Conservation (phyloP, 2,888 invertebrate species). For the Rhagium mordax region DNA sequence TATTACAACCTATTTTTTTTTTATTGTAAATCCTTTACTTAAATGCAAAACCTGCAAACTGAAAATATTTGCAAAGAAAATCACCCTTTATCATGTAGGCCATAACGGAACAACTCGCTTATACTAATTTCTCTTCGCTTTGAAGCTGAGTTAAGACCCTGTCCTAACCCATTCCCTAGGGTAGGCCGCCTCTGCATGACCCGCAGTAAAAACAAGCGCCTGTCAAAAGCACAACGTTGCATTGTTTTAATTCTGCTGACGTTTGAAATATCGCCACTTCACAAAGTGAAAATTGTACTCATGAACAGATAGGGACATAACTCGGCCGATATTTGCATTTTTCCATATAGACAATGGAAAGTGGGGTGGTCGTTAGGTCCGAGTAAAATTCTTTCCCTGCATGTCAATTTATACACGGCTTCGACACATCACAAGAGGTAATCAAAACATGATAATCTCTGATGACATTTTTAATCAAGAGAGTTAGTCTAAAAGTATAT, state of each 20-base stretch:
- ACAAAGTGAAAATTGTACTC: constrained; percentile 48
- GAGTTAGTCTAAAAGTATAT: not conserved
- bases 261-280: constrained; percentile 49
- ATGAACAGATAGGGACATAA: constrained; percentile 34
- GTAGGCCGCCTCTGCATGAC: not conserved
- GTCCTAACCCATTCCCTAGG: not conserved
- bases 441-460: not conserved
- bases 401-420: not conserved
- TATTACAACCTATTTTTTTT: too few species aligned
- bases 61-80: too few species aligned
- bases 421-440: not conserved
- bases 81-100: not conserved
- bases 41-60: too few species aligned
- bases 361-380: not conserved
- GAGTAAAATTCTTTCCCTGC: constrained; percentile 5
- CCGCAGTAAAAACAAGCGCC: constrained; percentile 42
- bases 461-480: constrained; percentile 6
- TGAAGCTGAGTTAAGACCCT: not conserved
- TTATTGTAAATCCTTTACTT: too few species aligned
- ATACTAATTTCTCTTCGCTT: not conserved
- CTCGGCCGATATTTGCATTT: constrained; percentile 30
- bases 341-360: constrained; percentile 18
- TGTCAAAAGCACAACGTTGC: constrained; percentile 48
- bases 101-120: not conserved
- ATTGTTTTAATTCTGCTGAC: constrained; percentile 49